Percentiles rank a stretch among this genome's conserved stretches.
phyloP scores from a whole-genome alignment of 2,113 vertebrate species.

The Eclectus roratus region DNA sequence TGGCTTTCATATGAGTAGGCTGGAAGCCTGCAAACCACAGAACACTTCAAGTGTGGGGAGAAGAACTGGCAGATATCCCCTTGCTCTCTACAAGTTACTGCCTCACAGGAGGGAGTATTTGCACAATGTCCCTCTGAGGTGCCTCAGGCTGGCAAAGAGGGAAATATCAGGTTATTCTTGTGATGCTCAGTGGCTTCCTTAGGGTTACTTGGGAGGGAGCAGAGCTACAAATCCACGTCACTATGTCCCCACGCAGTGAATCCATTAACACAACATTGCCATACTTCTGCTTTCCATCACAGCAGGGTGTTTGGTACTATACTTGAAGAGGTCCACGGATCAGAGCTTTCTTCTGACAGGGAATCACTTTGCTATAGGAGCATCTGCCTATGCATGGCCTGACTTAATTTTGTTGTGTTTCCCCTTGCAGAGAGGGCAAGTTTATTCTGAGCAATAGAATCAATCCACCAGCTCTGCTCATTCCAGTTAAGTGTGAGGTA shows the following conservation, averaged over 20 bases:
- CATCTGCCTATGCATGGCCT: accelerated
- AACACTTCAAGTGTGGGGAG: not conserved
- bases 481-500: not conserved
- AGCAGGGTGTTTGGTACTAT: not conserved
- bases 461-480: not conserved
- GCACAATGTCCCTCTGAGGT: not conserved
- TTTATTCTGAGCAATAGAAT: not conserved
- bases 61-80: not conserved
- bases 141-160: not conserved
- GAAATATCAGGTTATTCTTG: not conserved
- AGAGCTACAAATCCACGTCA: not conserved
- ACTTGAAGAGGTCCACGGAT: not conserved
- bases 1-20: not conserved
- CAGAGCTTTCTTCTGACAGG: not conserved
- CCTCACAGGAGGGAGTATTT: not conserved
- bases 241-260: not conserved
- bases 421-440: not conserved
- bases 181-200: not conserved
- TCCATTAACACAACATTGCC: not conserved
- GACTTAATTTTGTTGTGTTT: not conserved
- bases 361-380: not conserved
- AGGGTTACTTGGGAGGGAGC: not conserved
- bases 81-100: not conserved
- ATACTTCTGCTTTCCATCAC: not conserved
- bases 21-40: not conserved